These are phyloP conservation scores for Cyprinella venusta DNA, from an alignment of 2,797 vertebrate genomes.

Conservation along the genomic window DNA sequence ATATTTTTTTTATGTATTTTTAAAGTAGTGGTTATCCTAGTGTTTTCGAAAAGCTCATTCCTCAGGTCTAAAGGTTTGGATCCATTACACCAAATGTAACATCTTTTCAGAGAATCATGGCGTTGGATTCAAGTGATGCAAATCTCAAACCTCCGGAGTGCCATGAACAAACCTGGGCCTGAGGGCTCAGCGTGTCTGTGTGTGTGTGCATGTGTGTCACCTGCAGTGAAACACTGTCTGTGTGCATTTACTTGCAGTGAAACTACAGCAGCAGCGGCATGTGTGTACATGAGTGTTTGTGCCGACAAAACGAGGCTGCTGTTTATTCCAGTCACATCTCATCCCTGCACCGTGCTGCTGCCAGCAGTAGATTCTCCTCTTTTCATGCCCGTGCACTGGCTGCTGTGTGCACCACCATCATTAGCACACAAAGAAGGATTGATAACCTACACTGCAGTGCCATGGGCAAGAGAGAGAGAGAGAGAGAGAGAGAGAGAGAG, in stretches of 20 bases:
- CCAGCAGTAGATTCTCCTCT: conserved; percentile 85
- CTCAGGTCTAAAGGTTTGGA: neutral
- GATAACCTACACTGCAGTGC: conserved; percentile 71
- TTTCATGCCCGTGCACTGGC: conserved; percentile 78
- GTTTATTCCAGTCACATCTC: conserved; percentile 88
- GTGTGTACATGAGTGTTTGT: neutral
- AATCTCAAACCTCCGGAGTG: conserved; percentile 30
- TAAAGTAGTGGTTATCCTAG: neutral
- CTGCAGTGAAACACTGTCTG: conserved; percentile 35
- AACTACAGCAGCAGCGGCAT: conserved; percentile 7
- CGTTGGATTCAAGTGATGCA: conserved; percentile 8
- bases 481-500: conserved; percentile 65
- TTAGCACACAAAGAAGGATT: conserved; percentile 82
- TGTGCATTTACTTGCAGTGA: conserved; percentile 25
- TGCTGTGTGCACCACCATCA: conserved; percentile 77
- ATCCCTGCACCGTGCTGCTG: conserved; percentile 77
- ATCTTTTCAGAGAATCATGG: neutral
- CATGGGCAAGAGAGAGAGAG: conserved; percentile 68
- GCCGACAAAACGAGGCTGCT: conserved; percentile 61
- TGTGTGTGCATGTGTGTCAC: conserved; percentile 17
- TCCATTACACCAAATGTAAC: conserved; percentile 11
- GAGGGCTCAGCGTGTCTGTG: neutral
- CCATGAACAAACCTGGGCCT: conserved; percentile 19
- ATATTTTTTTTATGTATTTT: neutral
- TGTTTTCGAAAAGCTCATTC: neutral